These are phyloP conservation scores for Chiloscyllium plagiosum DNA, from an alignment of 2,113 vertebrate species.

Conservation along the genomic window DNA sequence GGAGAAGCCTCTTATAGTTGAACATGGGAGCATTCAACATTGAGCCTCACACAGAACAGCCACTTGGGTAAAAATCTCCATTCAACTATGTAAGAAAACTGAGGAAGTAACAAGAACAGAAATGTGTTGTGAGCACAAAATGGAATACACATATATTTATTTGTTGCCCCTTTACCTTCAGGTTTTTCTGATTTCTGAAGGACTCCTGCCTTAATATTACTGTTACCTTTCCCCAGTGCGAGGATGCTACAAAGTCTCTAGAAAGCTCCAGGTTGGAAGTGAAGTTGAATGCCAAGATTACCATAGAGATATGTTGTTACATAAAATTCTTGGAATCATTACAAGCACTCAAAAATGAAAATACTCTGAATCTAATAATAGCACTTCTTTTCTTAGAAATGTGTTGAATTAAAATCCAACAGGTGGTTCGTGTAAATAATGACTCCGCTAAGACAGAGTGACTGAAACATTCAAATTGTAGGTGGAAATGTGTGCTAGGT, in stretches of 20 bases:
- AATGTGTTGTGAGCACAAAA: neutral
- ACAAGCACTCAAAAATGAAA: neutral
- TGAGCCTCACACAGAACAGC: neutral
- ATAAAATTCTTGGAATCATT: neutral
- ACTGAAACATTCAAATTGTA: neutral
- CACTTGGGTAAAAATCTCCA: neutral
- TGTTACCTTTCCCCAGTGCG: neutral
- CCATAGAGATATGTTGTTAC: neutral
- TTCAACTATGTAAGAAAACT: neutral
- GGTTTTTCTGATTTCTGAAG: neutral
- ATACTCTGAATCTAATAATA: neutral
- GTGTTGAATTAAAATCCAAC: neutral
- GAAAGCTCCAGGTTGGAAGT: neutral
- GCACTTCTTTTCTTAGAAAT: neutral
- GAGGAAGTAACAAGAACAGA: neutral
- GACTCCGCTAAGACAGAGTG: neutral
- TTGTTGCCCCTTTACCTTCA: neutral
- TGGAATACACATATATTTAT: neutral
- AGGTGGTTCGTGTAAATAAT: neutral
- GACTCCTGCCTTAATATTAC: neutral
- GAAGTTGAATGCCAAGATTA: constrained; percentile 18
- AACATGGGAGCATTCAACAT: neutral
- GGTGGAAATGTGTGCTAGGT: neutral
- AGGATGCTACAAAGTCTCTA: neutral
- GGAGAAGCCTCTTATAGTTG: neutral